Conservation (phyloP, 2,113 vertebrate species). For the Chionis minor region DNA sequence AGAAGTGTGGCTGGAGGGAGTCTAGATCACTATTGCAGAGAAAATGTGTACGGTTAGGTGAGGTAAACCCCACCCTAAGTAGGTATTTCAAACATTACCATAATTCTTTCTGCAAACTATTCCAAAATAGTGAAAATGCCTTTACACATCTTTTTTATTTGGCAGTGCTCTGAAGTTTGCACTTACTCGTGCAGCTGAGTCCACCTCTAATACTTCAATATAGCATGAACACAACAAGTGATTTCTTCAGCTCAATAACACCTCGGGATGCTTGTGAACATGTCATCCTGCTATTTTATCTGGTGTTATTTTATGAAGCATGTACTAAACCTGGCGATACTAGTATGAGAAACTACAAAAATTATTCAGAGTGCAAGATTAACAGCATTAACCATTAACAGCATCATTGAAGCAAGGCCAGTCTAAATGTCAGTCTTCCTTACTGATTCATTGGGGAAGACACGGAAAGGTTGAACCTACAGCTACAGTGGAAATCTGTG, state of each 20-base stretch:
- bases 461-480: neutral
- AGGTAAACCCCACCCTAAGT: neutral
- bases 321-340: neutral
- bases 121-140: neutral
- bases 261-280: neutral
- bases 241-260: neutral
- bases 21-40: neutral
- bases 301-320: neutral
- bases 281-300: neutral
- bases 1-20: neutral
- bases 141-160: neutral
- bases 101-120: neutral
- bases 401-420: neutral
- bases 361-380: neutral
- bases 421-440: neutral
- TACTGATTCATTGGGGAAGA: fast-evolving
- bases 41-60: neutral
- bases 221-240: neutral
- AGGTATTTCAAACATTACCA: neutral
- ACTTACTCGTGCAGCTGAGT: neutral
- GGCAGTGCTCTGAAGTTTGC: neutral
- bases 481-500: neutral
- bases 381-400: neutral
- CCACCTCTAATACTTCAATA: neutral
- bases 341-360: neutral